Percentiles rank a stretch among this genome's conserved stretches.
Conservation (phyloP, 2,888 invertebrate species). For the Onthophagus sagittarius region DNA sequence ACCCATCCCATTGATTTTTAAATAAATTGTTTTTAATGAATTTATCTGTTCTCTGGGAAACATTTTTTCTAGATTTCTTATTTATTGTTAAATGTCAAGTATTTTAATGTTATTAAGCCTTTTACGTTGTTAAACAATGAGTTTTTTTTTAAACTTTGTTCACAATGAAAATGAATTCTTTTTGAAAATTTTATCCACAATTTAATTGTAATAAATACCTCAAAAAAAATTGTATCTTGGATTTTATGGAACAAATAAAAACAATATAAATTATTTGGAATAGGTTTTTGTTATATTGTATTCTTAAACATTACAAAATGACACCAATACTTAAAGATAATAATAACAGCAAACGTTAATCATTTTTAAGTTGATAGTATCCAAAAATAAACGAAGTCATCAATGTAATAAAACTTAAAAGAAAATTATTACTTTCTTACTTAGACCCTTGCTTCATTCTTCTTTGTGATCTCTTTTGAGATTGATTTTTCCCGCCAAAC, state of each 20-base stretch:
- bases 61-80: no score
- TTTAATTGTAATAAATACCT: not conserved
- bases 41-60: no score
- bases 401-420: conserved; percentile 9
- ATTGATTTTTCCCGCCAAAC: conserved; percentile 42
- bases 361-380: not conserved
- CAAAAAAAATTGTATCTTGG: not conserved
- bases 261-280: no score
- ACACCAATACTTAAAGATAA: not conserved
- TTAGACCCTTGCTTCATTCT: conserved; percentile 21
- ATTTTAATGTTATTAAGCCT: no score
- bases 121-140: not conserved
- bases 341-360: not conserved
- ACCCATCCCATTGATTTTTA: no score
- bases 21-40: no score
- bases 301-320: not conserved
- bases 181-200: not conserved
- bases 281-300: not conserved
- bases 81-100: no score
- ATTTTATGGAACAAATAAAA: no score
- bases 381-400: conserved; percentile 2
- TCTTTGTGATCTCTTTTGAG: conserved; percentile 39
- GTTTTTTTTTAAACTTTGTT: not conserved
- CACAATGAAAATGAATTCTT: no score
- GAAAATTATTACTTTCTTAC: not conserved